Evolutionary conservation across 2,113 vertebrate species (phyloP), one percentile per base, ranked within the genome.

Genomic region (Ochotona curzoniae): DNA sequence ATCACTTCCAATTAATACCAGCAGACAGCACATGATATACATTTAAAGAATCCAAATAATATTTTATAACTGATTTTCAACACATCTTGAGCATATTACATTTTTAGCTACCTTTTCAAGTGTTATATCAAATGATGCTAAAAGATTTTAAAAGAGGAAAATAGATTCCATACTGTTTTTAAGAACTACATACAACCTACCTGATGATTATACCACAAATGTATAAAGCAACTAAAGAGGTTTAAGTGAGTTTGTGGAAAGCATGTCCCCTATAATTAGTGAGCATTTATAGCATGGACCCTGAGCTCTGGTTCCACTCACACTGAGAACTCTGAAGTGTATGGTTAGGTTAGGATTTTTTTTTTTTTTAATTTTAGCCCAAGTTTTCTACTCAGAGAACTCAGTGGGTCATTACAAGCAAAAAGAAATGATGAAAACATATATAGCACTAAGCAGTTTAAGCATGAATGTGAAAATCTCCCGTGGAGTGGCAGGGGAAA

Each of bases 181-280:
- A 96, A 97, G 89, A 97, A 95, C 87, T 82, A 93, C 1, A 95
- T 0, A 92, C 81, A 91, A 60, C 35, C 85, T 94, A 96, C 89
- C 79, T 86, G 32, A 35, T 87, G 73, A 96, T 94, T 95, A 95
- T 51, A 67, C 44, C 61, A 80, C 49, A 94, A 76, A 93, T 96
- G 60, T 30, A 95, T n/a, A 94, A 94, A 94, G 71, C 66, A 95
- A 92, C 63, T 8, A 12, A 94, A 83, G 60, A 93, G 35, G 44
- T 92, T 96, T 93, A 94, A 78, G 90, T 89, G 92, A 97, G 76
- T 93, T 97, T 96, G 63, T 95, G 80, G 96, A 94, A 57, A 70
- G 30, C 60, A 12, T 63, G 60, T 95, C 96, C 69, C 20, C 89
- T 97, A 89, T 89, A 97, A 96, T 96, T 95, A 97, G 93, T 54